Conservation (phyloP, 2,797 vertebrate genomes). For the Selene dorsalis region DNA sequence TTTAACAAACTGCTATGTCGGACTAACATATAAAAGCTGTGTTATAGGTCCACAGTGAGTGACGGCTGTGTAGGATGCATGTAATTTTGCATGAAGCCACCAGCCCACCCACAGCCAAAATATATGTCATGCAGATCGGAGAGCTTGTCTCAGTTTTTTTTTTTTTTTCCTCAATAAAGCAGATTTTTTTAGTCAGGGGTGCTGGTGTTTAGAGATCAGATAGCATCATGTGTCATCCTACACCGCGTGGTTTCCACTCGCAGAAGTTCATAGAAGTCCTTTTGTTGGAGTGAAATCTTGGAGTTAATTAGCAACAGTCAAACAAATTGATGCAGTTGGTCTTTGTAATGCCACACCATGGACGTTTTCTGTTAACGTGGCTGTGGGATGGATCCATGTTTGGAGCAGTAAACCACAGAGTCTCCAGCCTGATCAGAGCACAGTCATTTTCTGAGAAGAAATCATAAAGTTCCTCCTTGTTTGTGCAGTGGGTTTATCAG, state of each 20-base stretch:
- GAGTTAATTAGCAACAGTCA: slow-evolving; percentile 29
- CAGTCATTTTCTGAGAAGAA: too few relatives aligned
- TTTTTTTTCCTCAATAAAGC: slow-evolving; percentile 35
- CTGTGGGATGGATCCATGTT: slow-evolving; percentile 4
- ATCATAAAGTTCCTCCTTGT: not conserved
- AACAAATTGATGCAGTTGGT: not conserved
- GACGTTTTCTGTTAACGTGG: slow-evolving; percentile 4
- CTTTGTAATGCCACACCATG: slow-evolving; percentile 20
- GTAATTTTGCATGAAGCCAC: slow-evolving; percentile 64
- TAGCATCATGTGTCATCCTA: slow-evolving; percentile 22
- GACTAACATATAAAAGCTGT: slow-evolving; percentile 51
- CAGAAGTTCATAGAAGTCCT: slow-evolving; percentile 43
- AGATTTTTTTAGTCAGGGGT: slow-evolving; percentile 29
- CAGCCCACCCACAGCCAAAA: slow-evolving; percentile 65
- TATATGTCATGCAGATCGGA: slow-evolving; percentile 54
- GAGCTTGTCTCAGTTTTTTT: slow-evolving; percentile 20
- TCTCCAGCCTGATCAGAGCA: not conserved
- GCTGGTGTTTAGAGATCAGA: slow-evolving; percentile 40
- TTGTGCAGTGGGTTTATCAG: not conserved
- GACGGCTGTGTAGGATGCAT: slow-evolving; percentile 65
- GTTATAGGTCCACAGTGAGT: slow-evolving; percentile 54
- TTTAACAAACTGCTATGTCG: slow-evolving; percentile 57
- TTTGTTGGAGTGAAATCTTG: slow-evolving; percentile 31
- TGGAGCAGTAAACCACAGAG: not conserved
- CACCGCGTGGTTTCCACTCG: slow-evolving; percentile 46